Conservation (phyloP, 2,888 invertebrate genomes). For the Thymelicus sylvestris region DNA sequence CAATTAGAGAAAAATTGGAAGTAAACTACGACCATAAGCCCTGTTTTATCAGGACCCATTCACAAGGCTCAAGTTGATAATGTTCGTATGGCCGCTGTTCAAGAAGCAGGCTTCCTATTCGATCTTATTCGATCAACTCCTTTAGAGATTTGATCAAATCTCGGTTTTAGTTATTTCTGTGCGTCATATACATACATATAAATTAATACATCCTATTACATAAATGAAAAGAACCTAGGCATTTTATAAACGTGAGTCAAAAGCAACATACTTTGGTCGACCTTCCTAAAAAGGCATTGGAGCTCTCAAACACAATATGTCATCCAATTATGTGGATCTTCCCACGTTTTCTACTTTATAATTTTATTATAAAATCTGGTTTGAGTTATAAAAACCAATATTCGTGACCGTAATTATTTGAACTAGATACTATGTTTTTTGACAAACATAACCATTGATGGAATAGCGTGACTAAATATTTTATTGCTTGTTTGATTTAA, state of each 20-base stretch:
- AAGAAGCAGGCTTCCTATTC: too few species aligned
- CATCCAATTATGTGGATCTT: slow-evolving; percentile 52
- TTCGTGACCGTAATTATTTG: neutral
- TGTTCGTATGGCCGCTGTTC: too few species aligned
- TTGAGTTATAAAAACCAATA: neutral
- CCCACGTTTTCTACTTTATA: slow-evolving; percentile 54
- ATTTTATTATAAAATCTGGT: slow-evolving; percentile 9
- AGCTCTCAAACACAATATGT: slow-evolving; percentile 40
- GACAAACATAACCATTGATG: neutral
- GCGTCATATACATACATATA: too few species aligned
- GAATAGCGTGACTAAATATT: neutral
- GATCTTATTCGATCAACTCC: too few species aligned
- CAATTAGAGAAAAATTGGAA: too few species aligned
- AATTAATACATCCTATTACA: too few species aligned
- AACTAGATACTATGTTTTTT: neutral
- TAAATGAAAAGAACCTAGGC: neutral
- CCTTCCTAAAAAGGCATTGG: slow-evolving; percentile 58
- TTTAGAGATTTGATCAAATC: too few species aligned
- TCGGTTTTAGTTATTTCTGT: too few species aligned
- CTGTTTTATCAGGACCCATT: too few species aligned
- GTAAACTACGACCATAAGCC: too few species aligned
- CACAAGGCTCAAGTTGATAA: too few species aligned
- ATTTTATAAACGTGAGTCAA: slow-evolving; percentile 14
- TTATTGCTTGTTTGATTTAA: too few species aligned
- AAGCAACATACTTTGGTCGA: slow-evolving; percentile 42